Evolutionary conservation across 2,113 vertebrate species (phyloP), one percentile per base, ranked within the genome.

Genomic region (Odocoileus hemionus): DNA sequence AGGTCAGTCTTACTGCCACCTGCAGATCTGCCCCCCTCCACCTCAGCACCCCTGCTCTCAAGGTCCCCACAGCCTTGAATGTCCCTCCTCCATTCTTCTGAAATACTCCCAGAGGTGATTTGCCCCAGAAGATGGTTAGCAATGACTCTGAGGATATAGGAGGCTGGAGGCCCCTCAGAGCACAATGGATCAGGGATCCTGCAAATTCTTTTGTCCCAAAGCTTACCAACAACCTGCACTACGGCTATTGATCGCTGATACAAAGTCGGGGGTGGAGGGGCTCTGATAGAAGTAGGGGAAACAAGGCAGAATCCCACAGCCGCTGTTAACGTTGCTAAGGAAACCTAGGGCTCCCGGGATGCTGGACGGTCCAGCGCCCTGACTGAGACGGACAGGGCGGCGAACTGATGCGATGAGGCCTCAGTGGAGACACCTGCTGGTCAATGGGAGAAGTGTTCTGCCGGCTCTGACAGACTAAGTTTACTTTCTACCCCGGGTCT

Each of bases 341-440:
- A 74, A 6, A 67, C 52, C 45, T 45, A 23, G 43, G 36, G 8
- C 33, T 79, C 43, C 28, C 28, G 8, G 93, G 50, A 45, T 12
- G 25, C 83, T 16, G 9, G 17, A 30, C 1, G 0, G 4, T 23
- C 61, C 43, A 15, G 79, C 19, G 13, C 54, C 47, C 45, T 70
- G 55, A 79, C n/a, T 1, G 3, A 4, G 39, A 58, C 26, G 28
- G 57, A 61, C 45, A 1, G 30, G 39, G 13, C 26, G 4, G 23
- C 13, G 0, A 12, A 5, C 7, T 0, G 55, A 30, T 4, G 43
- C 2, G 36, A 36, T 54, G 60, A 21, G 4, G 60, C 39, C 86
- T 92, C 76, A 45, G 80, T 94, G 92, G 85, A 43, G 96, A 94
- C 96, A 52, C 89, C 97, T 97, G 47, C 94, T 93, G 96, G 93